Conservation (phyloP, 2,113 vertebrate species). For the Pomatostomus ruficeps region DNA sequence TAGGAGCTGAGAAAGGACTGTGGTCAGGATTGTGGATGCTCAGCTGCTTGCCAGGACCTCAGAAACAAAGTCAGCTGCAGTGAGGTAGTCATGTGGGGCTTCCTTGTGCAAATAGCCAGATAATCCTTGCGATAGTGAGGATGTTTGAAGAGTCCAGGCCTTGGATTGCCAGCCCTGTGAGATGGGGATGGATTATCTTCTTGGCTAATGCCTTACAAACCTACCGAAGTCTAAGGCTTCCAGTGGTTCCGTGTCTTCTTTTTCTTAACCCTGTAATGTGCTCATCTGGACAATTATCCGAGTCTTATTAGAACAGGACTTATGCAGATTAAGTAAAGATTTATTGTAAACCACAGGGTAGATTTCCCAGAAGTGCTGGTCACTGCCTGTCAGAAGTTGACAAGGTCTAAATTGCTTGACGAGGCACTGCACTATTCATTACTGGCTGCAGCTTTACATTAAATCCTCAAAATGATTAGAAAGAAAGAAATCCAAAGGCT, state of each 20-base stretch:
- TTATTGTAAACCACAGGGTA: not conserved
- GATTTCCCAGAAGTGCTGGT: not conserved
- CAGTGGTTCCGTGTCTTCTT: not conserved
- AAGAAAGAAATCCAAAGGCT: slow-evolving; percentile 11
- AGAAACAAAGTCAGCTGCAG: not conserved
- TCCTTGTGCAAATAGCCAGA: not conserved
- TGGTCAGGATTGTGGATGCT: not conserved
- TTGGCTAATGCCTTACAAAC: not conserved
- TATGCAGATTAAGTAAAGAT: not conserved
- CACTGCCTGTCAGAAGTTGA: not conserved
- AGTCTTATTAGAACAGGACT: not conserved
- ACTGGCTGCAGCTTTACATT: slow-evolving; percentile 49
- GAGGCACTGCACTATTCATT: slow-evolving; percentile 53
- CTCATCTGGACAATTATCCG: not conserved
- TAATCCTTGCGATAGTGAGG: not conserved
- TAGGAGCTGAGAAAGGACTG: not conserved
- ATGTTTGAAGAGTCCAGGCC: not conserved
- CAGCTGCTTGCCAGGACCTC: not conserved
- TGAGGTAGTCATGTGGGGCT: not conserved
- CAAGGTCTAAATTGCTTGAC: slow-evolving; percentile 50
- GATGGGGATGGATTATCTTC: not conserved
- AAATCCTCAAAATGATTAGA: slow-evolving; percentile 10
- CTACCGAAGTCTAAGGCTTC: not conserved
- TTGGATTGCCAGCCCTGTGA: not conserved
- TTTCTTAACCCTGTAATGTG: not conserved